phyloP scores from a whole-genome alignment of 2,888 invertebrate genomes.

The Patella ulyssiponensis region DNA sequence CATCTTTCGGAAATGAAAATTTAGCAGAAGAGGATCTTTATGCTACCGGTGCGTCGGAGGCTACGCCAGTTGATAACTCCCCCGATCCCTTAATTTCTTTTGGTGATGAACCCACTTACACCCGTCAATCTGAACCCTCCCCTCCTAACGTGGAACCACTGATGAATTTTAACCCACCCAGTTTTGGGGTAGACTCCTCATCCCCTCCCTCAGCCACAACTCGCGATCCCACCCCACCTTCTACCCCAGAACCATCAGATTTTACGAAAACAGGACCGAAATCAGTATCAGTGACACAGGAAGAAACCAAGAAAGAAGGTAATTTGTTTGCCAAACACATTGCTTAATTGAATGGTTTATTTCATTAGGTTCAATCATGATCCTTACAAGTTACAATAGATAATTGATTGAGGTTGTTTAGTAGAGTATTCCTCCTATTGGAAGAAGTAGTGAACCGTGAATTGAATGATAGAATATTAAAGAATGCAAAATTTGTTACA shows the following conservation, averaged over 20 bases:
- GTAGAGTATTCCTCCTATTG: not conserved
- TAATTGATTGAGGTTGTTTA: not conserved
- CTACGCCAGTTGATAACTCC: constrained; percentile 35
- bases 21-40: constrained; percentile 60
- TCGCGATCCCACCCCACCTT: constrained; percentile 34
- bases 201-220: constrained; percentile 32
- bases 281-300: constrained; percentile 22
- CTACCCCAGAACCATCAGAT: constrained; percentile 30
- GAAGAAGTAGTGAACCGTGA: not conserved
- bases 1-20: constrained; percentile 54
- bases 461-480: no score
- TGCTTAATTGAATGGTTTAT: not conserved
- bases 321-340: constrained; percentile 5
- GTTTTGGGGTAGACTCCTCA: constrained; percentile 26
- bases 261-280: constrained; percentile 24
- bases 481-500: no score
- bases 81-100: constrained; percentile 42
- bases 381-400: constrained; percentile 23
- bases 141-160: constrained; percentile 29
- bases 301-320: constrained; percentile 36
- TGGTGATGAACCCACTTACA: constrained; percentile 34
- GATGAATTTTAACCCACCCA: constrained; percentile 28
- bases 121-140: constrained; percentile 39
- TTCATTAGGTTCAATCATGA: constrained; percentile 1
- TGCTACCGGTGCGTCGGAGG: constrained; percentile 45